Base-by-base conservation (phyloP, 2,888 invertebrate species). In the Tuta absoluta region DNA sequence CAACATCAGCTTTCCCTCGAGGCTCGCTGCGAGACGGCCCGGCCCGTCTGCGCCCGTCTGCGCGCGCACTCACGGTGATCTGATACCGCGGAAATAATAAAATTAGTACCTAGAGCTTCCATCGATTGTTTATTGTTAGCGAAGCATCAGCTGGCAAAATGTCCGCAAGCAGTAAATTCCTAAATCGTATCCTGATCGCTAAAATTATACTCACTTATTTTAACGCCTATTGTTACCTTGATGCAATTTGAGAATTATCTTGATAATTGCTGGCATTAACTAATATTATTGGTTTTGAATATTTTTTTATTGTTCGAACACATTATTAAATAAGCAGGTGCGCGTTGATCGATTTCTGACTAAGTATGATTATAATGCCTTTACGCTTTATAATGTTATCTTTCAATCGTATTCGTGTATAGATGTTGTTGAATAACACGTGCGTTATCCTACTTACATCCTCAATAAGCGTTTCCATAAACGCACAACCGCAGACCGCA, bases 81-180 rank as follows among this genome's bases (percentile, higher is more conserved):
- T 62, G 76, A 77, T 74, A 74, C 62, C 63, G 3, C 10, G 62
- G 53, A 69, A 66, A 69, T 73, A 72, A 74, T 68, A 76, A 77
- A 76, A 76, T 78, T 69, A 71, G 58, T 66, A 71, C 74, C 73
- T 66, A 64, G 66, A 71, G 76, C 72, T 59, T 61, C 62, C 63
- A 56, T 67, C 64, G 72, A 78, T 76, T 68, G 70, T 71, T 67
- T 73, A 62, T 37, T 61, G 61, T 61, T 61, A 24, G 48, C 10
- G n/a, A 49, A 19, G 24, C 49, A 61, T 61, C 48, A 49, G 49
- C 61, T 49, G 49, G 49, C 24, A 38, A 45, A 59, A 45, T 59
- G 59, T 2, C 59, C 59, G 59, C 21, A 14, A 59, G 48, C 48
- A 5, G 33, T 61, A 28, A 49, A 61, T 61, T 33, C 61, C 48